Conservation (phyloP, 2,797 vertebrate species). For the Avahi laniger region DNA sequence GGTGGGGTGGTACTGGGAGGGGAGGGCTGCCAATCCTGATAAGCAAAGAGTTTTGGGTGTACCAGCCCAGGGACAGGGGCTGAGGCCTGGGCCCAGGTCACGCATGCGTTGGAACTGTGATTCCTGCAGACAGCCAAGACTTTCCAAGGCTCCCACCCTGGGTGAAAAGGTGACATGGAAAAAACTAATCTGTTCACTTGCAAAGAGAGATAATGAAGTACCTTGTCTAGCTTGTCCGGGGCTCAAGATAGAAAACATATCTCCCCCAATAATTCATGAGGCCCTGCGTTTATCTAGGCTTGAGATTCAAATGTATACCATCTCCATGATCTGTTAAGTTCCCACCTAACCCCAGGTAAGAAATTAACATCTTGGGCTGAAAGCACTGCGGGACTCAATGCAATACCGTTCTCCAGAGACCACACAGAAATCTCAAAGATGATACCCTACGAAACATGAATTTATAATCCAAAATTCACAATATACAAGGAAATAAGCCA, state of each 20-base stretch:
- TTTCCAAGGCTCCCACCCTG: neutral
- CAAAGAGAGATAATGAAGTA: neutral
- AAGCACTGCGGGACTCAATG: neutral
- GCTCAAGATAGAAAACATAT: neutral
- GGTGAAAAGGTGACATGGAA: neutral
- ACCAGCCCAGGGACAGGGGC: neutral
- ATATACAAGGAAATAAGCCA: neutral
- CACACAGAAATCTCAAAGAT: neutral
- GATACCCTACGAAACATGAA: neutral
- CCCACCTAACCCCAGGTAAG: neutral
- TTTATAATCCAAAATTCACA: neutral
- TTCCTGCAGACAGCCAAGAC: neutral
- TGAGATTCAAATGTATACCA: neutral
- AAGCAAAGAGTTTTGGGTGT: neutral
- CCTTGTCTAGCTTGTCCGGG: neutral
- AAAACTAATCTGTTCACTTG: neutral
- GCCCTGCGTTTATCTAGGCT: neutral
- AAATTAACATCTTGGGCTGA: neutral
- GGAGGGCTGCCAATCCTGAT: neutral
- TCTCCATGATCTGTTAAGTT: neutral
- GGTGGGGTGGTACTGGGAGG: no score
- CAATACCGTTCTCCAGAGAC: neutral
- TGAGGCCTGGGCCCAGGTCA: neutral
- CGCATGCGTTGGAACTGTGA: rapidly evolving
- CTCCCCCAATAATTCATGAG: neutral